Conservation (phyloP, 2,888 invertebrate species). For the Himalopsyche anomala region DNA sequence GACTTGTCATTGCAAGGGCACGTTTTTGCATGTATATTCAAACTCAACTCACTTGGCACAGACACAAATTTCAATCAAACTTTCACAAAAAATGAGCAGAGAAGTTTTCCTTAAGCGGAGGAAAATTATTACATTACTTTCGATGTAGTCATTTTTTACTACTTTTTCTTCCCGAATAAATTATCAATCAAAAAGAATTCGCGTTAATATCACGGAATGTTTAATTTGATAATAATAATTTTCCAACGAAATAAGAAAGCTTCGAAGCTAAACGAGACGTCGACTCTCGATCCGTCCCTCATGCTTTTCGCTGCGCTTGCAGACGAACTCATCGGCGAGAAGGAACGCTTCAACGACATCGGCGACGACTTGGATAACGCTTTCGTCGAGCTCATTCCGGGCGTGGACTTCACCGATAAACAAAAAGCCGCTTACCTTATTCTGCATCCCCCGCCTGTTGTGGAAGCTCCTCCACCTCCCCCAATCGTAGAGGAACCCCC, state of each 20-base stretch:
- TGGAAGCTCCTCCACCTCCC: constrained; percentile 72
- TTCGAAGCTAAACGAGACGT: not conserved
- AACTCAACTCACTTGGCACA: constrained; percentile 29
- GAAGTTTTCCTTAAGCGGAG: not conserved
- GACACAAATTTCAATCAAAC: constrained; percentile 4
- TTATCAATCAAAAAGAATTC: not conserved
- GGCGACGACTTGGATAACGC: constrained; percentile 95
- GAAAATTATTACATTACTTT: not conserved
- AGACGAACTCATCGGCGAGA: constrained; percentile 92
- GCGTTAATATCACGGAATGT: not conserved
- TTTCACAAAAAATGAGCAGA: not conserved
- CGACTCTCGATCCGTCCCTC: constrained; percentile 31
- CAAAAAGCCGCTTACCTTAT: constrained; percentile 70
- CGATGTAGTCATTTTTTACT: not conserved
- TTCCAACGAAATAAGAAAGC: not conserved
- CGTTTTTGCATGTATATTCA: constrained; percentile 23
- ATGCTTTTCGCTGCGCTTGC: constrained; percentile 69
- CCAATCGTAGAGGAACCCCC: constrained; percentile 69
- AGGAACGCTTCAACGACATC: constrained; percentile 94
- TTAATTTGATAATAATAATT: too few species aligned
- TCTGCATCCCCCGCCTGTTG: constrained; percentile 71
- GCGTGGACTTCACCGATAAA: constrained; percentile 74
- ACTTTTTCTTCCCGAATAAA: not conserved
- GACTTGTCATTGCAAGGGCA: not conserved
- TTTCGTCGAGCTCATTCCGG: constrained; percentile 88